Evolutionary conservation across 2,888 invertebrate genomes (phyloP).

Genomic region (Quadriops clusia): DNA sequence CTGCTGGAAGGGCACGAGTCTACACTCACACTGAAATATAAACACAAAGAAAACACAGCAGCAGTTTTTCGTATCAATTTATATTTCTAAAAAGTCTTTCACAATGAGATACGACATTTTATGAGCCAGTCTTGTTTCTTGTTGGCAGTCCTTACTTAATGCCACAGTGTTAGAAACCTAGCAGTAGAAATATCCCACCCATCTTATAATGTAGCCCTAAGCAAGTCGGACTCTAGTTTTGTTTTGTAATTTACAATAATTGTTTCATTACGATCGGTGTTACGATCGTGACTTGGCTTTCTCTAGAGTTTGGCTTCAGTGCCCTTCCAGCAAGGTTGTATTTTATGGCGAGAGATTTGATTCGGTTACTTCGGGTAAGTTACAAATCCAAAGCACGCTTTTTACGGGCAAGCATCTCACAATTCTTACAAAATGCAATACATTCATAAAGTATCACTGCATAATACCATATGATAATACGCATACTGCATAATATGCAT

Average conservation of each 20-base stretch:
- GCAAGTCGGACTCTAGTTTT: constrained; percentile 14
- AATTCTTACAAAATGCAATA: no score
- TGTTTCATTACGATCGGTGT: no score
- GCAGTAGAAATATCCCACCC: no score
- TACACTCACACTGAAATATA: constrained; percentile 17
- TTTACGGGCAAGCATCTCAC: no score
- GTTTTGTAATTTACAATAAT: constrained; percentile 3
- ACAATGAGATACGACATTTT: constrained; percentile 35
- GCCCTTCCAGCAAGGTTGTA: constrained; percentile 34
- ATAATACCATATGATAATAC: no score
- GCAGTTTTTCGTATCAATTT: constrained; percentile 30
- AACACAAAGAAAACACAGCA: constrained; percentile 21
- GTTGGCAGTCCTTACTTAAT: constrained; percentile 25
- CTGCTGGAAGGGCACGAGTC: constrained; percentile 34
- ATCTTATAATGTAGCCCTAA: no score
- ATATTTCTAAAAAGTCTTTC: constrained; percentile 37
- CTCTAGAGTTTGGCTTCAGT: constrained; percentile 26
- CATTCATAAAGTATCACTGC: no score
- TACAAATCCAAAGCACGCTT: no score
- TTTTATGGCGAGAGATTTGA: constrained; percentile 18
- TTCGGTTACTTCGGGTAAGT: no score
- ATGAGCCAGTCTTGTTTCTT: constrained; percentile 33
- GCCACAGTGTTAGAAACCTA: constrained; percentile 30
- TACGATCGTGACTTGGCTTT: constrained; percentile 19
- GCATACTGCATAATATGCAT: no score